These are phyloP conservation scores for Nipponacmea schrenckii DNA, from an alignment of 2,888 invertebrate genomes.

Conservation along the genomic window DNA sequence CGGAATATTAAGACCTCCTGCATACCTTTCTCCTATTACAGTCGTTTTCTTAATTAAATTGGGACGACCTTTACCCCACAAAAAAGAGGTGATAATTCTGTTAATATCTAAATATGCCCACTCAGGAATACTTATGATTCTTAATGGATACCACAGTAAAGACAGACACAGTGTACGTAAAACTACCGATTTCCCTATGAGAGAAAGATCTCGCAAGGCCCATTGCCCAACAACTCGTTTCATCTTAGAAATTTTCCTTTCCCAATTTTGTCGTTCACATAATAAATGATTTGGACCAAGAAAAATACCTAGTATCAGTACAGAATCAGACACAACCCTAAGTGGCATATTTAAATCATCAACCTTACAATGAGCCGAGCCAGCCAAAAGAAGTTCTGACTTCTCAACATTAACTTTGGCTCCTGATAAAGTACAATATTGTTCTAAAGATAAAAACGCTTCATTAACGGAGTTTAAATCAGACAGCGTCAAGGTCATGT, in stretches of 20 bases:
- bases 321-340: not conserved
- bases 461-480: not conserved
- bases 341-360: not conserved
- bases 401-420: slow-evolving; percentile 5
- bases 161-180: not conserved
- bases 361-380: not conserved
- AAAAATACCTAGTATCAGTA: not conserved
- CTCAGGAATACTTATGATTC: not conserved
- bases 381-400: not conserved
- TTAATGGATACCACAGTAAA: not conserved
- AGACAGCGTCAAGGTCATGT: not conserved
- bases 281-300: not conserved
- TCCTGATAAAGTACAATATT: not conserved
- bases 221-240: not conserved
- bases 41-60: not conserved
- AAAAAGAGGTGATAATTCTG: not conserved
- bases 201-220: not conserved
- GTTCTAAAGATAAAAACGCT: not conserved
- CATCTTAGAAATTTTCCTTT: not conserved
- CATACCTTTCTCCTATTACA: not conserved
- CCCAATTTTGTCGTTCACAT: not conserved
- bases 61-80: not conserved
- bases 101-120: not conserved
- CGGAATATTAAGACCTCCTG: not conserved
- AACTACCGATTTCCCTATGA: not conserved